phyloP scores from a whole-genome alignment of 2,113 vertebrate species.

The Cacatua alba region DNA sequence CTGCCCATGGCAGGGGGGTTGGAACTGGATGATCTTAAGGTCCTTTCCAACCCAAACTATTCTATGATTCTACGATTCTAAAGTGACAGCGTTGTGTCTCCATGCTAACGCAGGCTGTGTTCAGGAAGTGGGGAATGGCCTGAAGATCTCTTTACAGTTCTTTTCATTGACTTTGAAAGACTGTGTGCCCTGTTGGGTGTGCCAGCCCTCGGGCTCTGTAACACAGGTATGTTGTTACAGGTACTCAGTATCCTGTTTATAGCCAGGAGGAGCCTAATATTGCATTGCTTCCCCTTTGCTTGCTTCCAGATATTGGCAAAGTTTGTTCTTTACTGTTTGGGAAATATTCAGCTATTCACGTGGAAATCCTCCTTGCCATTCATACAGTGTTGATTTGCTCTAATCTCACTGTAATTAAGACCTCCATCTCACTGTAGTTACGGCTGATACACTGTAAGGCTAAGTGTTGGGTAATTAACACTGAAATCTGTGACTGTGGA shows the following conservation, averaged over 20 bases:
- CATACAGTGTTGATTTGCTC: background rate
- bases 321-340: background rate
- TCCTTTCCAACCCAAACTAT: too few relatives aligned
- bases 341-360: background rate
- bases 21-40: too few relatives aligned
- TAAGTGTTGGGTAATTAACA: background rate
- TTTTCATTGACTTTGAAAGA: background rate
- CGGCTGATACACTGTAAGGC: background rate
- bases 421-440: background rate
- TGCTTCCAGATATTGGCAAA: background rate
- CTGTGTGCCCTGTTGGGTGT: fast-evolving
- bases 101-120: background rate
- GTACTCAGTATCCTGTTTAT: background rate
- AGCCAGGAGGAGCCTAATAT: background rate
- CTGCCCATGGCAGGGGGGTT: too few relatives aligned
- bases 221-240: background rate
- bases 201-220: background rate
- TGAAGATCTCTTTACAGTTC: background rate
- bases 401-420: background rate
- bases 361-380: background rate
- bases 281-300: background rate
- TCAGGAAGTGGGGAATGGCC: background rate
- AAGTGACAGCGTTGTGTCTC: background rate
- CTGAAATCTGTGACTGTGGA: background rate
- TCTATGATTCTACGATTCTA: too few relatives aligned